Conservation (phyloP, 2,797 vertebrate genomes). For the Pristis pectinata region DNA sequence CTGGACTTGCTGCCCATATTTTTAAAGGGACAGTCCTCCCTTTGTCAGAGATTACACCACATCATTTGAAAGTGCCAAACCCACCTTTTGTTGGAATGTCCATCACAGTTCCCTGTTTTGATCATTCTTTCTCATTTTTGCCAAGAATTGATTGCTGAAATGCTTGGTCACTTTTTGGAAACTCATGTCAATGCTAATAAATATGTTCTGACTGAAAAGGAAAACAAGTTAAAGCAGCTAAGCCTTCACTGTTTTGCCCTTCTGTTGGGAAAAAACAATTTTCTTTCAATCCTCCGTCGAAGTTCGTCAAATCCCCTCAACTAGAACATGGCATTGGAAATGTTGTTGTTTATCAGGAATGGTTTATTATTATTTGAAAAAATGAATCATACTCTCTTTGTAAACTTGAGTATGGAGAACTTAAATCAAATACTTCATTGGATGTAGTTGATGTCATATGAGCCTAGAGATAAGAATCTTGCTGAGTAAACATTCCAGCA, state of each 20-base stretch:
- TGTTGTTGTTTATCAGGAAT: neutral
- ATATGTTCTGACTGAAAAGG: neutral
- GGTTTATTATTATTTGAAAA: neutral
- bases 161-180: neutral
- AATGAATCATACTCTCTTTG: neutral
- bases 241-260: neutral
- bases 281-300: neutral
- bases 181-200: too few species aligned
- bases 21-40: slow-evolving; percentile 18
- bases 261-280: neutral
- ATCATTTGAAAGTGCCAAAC: neutral
- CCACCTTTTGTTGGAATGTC: neutral
- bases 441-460: neutral
- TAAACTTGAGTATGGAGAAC: neutral
- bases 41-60: neutral
- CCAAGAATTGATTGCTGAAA: neutral
- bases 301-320: neutral
- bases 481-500: neutral
- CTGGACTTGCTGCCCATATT: neutral
- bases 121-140: neutral
- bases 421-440: neutral
- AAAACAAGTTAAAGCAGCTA: neutral
- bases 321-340: neutral
- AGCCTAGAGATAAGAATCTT: neutral
- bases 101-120: neutral